These are phyloP conservation scores for Eristalinus sepulchralis DNA, from an alignment of 2,888 invertebrate species.

Conservation along the genomic window DNA sequence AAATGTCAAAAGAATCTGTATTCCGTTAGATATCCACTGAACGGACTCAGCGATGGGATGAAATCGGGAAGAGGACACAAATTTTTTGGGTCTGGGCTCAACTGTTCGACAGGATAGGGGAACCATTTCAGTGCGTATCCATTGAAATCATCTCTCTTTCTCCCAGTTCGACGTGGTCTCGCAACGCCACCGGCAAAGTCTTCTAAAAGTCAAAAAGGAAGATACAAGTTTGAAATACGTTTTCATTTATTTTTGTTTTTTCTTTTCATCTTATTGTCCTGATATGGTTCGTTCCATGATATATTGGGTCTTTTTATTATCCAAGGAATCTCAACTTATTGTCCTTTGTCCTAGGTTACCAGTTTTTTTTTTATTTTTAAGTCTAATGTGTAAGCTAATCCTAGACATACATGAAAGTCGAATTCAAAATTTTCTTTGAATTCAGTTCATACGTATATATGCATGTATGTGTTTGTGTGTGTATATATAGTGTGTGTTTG, in stretches of 20 bases:
- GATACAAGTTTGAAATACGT: slow-evolving; percentile 38
- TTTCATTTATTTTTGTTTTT: slow-evolving; percentile 6
- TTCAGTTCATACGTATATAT: slow-evolving; percentile 60
- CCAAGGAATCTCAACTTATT: slow-evolving; percentile 68
- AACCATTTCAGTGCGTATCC: background rate
- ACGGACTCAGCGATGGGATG: background rate
- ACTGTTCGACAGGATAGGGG: background rate
- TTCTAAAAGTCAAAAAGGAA: slow-evolving; percentile 41
- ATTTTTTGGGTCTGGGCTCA: background rate
- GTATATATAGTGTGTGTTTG: slow-evolving; percentile 28
- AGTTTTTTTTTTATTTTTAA: slow-evolving; percentile 24
- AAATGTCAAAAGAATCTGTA: no score
- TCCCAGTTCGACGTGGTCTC: background rate
- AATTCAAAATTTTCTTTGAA: slow-evolving; percentile 2
- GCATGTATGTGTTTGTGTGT: background rate
- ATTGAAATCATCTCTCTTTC: background rate
- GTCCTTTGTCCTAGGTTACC: slow-evolving; percentile 55
- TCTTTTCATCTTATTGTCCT: slow-evolving; percentile 56
- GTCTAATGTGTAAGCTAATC: slow-evolving; percentile 36
- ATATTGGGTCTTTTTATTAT: slow-evolving; percentile 56
- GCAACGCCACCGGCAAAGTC: background rate
- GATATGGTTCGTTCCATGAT: slow-evolving; percentile 67
- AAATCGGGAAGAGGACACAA: background rate
- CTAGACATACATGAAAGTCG: slow-evolving; percentile 28
- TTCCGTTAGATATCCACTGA: background rate